Base-by-base conservation (phyloP, 2,113 vertebrate genomes). In the Neofelis nebulosa region DNA sequence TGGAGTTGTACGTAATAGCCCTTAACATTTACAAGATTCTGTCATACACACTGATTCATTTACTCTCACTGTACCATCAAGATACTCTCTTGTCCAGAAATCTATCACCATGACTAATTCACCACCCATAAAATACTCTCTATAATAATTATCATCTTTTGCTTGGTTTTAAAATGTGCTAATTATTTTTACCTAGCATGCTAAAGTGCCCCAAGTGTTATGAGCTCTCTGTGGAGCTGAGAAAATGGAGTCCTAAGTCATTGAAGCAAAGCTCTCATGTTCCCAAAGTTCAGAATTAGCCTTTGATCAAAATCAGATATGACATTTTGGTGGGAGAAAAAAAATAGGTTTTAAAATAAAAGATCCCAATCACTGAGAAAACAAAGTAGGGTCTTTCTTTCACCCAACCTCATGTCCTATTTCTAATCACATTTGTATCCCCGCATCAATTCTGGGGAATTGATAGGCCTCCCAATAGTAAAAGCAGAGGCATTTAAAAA, bases 131-230 rank as follows among this genome's bases (percentile, higher is more conserved):
- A 96, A 97, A 69, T 73, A 73, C 23, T 19, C 79, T 85, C 65
- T 65, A 48, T 31, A 94, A 88, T 97, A 94, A 97, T 96, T 82
- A 65, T 15, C 29, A 55, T 95, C 65, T 81, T 74, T 80, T 92
- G 92, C 78, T 88, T 97, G 38, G 41, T 50, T 95, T 84, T 88
- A 66, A 97, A 95, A 94, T 96, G 90, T 76, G 68, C 74, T 96
- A 83, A 90, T 79, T 84, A 92, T 81, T 96, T 95, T 97, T 97
- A 71, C 80, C 69, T 80, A 90, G 50, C 45, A 95, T 92, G 68
- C 89, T 96, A 80, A 89, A 89, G 41, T n/a, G 15, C 81, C 79
- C 33, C 52, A 87, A 92, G 33, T 69, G 50, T 38, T 61, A 29
- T 92, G 82, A 93, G 45, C 82, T 86, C 68, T 80, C 82, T 87